phyloP scores from a whole-genome alignment of 2,113 vertebrate genomes.

The Oryzias javanicus region DNA sequence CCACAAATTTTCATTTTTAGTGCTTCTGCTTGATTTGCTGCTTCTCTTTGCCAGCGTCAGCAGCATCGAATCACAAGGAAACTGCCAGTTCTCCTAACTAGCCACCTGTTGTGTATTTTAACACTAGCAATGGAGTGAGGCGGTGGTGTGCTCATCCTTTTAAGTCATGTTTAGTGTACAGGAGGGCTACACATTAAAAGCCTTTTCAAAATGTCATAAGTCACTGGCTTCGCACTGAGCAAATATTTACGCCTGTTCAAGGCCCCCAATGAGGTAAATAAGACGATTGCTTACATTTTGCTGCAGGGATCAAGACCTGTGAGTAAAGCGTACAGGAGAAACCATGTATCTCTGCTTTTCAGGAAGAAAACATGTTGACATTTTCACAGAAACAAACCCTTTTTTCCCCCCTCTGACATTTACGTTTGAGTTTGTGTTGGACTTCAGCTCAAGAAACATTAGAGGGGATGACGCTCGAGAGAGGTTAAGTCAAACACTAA shows the following conservation, averaged over 20 bases:
- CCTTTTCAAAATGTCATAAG: constrained; percentile 78
- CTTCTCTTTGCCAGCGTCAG: constrained; percentile 25
- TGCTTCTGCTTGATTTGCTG: constrained; percentile 24
- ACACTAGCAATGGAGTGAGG: constrained; percentile 61
- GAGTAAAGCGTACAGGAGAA: constrained; percentile 44
- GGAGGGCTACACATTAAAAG: constrained; percentile 67
- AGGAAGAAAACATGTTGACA: constrained; percentile 45
- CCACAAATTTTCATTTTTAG: constrained; percentile 10
- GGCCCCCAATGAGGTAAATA: constrained; percentile 79
- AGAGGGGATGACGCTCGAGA: not conserved
- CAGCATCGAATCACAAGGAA: constrained; percentile 50
- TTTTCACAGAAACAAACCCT: constrained; percentile 47
- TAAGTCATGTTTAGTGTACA: constrained; percentile 71
- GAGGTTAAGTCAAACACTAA: constrained; percentile 14
- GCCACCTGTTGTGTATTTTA: constrained; percentile 72
- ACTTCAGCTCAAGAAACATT: constrained; percentile 11
- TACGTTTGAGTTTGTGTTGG: constrained; percentile 38
- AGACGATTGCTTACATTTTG: constrained; percentile 76
- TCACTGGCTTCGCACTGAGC: constrained; percentile 74
- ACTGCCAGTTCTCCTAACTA: constrained; percentile 59
- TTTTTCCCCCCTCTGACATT: constrained; percentile 30
- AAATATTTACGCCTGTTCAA: constrained; percentile 81
- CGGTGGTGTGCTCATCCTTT: constrained; percentile 58
- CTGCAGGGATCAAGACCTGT: constrained; percentile 57
- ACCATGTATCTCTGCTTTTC: constrained; percentile 38